phyloP scores from a whole-genome alignment of 2,113 vertebrate genomes.

The Ciconia stormi region DNA sequence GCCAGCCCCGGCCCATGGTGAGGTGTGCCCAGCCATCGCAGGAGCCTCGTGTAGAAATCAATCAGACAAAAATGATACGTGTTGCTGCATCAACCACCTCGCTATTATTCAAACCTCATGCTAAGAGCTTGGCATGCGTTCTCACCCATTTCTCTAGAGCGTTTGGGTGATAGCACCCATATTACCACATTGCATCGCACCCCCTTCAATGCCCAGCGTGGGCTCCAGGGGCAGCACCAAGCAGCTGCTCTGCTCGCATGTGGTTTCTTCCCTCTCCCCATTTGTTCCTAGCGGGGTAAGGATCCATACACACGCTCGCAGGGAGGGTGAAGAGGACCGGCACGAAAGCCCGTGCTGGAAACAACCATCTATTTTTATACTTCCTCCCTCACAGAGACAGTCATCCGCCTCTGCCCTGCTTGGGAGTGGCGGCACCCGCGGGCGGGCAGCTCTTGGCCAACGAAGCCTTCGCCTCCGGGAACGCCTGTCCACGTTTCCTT shows the following conservation, averaged over 20 bases:
- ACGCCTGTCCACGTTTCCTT: neutral
- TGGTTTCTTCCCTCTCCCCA: neutral
- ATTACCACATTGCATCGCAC: accelerated
- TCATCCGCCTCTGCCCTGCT: neutral
- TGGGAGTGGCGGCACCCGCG: neutral
- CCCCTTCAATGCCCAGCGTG: accelerated
- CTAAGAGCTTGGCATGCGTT: neutral
- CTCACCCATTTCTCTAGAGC: neutral
- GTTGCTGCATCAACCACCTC: neutral
- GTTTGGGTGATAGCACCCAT: neutral
- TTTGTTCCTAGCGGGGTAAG: neutral
- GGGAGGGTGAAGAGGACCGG: neutral
- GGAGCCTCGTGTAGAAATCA: neutral
- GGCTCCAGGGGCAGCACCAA: neutral
- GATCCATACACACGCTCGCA: accelerated
- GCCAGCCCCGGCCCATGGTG: accelerated
- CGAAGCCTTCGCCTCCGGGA: neutral
- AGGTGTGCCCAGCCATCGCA: neutral
- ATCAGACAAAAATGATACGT: neutral
- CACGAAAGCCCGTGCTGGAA: neutral
- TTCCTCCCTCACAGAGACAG: neutral
- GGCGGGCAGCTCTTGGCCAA: neutral
- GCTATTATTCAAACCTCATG: neutral
- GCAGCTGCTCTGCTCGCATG: accelerated
- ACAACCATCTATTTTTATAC: conserved; percentile 7